Conservation (phyloP, 2,797 vertebrate genomes). For the Hapalemur alaotrensis region DNA sequence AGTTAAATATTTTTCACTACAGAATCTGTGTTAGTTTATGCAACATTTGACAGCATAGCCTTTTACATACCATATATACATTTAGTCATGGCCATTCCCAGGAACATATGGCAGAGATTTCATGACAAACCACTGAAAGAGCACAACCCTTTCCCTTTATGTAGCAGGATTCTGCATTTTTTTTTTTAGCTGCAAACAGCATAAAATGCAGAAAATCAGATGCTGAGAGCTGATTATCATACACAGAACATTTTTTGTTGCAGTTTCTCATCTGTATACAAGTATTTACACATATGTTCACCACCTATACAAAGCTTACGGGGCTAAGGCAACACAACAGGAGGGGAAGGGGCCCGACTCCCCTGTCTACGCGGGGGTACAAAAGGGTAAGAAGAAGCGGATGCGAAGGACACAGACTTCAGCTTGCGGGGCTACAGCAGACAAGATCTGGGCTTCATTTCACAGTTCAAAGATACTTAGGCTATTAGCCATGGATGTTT, state of each 20-base stretch:
- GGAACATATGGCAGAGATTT: neutral
- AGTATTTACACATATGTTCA: neutral
- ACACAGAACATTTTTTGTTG: neutral
- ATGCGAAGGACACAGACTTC: neutral
- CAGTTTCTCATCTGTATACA: neutral
- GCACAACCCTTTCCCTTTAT: neutral
- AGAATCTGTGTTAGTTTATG: slow-evolving; percentile 59
- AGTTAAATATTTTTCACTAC: slow-evolving; percentile 69
- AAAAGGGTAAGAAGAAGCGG: neutral
- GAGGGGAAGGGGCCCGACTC: neutral
- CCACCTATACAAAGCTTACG: neutral
- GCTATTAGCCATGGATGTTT: neutral
- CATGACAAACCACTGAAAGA: neutral
- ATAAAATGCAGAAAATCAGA: neutral
- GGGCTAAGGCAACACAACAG: neutral
- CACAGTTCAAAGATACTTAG: neutral
- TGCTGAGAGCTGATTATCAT: neutral
- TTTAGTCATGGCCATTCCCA: slow-evolving; percentile 25
- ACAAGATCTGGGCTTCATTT: neutral
- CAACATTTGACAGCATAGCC: slow-evolving; percentile 45
- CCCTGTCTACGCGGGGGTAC: neutral
- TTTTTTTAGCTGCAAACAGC: neutral
- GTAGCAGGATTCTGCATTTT: neutral
- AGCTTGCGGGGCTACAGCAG: neutral
- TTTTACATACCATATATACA: slow-evolving; percentile 56